Evolutionary conservation across 2,888 invertebrate species (phyloP).

Genomic region (Parnassius smintheus): DNA sequence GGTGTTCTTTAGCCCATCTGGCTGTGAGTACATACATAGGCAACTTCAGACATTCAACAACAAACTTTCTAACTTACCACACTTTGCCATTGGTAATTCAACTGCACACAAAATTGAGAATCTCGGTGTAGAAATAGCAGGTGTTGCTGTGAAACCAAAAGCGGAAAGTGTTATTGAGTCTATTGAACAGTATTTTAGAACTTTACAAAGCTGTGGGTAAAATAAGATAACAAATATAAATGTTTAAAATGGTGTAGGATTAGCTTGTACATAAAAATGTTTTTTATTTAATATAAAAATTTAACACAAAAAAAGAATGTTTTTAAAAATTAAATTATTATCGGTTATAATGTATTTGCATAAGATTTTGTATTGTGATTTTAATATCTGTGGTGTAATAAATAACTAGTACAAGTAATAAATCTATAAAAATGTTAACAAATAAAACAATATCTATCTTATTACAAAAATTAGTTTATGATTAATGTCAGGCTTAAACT

Average conservation of each 20-base stretch:
- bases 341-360: conserved; percentile 1
- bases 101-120: conserved; percentile 71
- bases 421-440: no score
- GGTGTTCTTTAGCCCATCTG: conserved; percentile 73
- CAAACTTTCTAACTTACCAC: conserved; percentile 54
- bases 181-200: conserved; percentile 48
- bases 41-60: conserved; percentile 68
- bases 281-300: background rate
- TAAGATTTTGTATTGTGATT: conserved; percentile 9
- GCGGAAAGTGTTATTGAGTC: conserved; percentile 58
- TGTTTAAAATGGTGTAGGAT: background rate
- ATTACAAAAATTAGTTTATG: no score
- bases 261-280: background rate
- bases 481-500: no score
- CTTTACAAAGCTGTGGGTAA: conserved; percentile 30
- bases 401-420: background rate
- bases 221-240: background rate
- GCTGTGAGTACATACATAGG: conserved; percentile 67
- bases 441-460: no score
- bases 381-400: conserved; percentile 1
- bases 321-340: background rate
- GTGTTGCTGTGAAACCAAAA: conserved; percentile 58
- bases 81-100: conserved; percentile 73
- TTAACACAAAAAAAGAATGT: background rate
- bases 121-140: conserved; percentile 67